Percentiles rank a stretch among this genome's conserved stretches.
Conservation (phyloP, 1,140 invertebrate species). For the Drosophila asahinai region DNA sequence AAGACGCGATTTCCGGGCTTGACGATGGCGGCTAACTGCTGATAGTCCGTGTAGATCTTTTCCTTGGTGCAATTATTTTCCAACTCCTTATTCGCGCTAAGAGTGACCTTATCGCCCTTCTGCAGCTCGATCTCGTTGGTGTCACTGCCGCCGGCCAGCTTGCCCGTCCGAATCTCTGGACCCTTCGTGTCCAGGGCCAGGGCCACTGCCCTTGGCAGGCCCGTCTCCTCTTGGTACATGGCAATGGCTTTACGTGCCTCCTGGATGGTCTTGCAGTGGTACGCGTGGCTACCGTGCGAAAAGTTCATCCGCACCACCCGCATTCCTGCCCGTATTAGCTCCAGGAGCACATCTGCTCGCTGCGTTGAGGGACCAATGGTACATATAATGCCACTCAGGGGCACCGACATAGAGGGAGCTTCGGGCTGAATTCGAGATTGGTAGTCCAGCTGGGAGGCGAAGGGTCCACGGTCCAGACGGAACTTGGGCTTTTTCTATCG, state of each 20-base stretch:
- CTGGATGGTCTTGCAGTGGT: conserved; percentile 94
- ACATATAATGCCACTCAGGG: conserved; percentile 98
- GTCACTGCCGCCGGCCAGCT: conserved; percentile 89
- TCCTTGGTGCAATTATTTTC: conserved; percentile 91
- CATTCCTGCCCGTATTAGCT: conserved; percentile 99
- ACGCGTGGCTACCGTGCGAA: conserved; percentile 98
- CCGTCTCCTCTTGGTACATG: conserved; percentile 89
- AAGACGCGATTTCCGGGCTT: conserved; percentile 93
- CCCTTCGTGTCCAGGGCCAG: conserved; percentile 98
- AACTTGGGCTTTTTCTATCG: neutral
- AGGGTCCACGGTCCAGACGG: conserved; percentile 48
- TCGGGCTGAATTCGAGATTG: conserved; percentile 96
- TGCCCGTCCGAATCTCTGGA: conserved; percentile 97
- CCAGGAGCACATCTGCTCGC: conserved; percentile 91
- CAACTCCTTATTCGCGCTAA: conserved; percentile 94
- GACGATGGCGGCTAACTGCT: conserved; percentile 96
- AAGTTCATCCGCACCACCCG: conserved; percentile 98
- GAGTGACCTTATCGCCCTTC: conserved; percentile 91
- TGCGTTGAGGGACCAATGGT: conserved; percentile 93
- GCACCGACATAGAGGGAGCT: conserved; percentile 90
- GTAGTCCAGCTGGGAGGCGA: conserved; percentile 90
- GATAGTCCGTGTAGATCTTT: conserved; percentile 92
- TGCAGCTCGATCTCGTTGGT: conserved; percentile 93
- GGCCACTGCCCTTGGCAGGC: conserved; percentile 85
- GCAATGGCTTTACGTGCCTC: conserved; percentile 93